Base-by-base conservation (phyloP, 2,888 invertebrate species). In the Drosophila maculinotata region DNA sequence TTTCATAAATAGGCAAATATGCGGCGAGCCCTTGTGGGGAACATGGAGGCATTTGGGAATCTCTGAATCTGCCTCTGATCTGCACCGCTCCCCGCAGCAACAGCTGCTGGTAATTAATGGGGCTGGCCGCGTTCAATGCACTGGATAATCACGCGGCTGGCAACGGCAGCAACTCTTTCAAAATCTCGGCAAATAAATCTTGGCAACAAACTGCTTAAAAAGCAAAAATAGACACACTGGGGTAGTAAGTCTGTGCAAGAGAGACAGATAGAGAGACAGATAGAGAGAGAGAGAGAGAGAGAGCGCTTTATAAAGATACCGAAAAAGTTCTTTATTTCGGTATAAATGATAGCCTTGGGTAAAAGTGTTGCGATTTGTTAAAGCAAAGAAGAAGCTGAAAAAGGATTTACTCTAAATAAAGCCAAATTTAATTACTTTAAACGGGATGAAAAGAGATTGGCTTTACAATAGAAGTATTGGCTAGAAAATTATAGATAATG, bases 31-130 rank as follows among this genome's bases (percentile, higher is more conserved):
- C 20, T 20, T 30, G 20, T 2, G 39, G 2, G 20, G 2, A 20
- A 20, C 5, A 9, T 17, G 20, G 36, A 31, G 28, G 15, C 35
- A 17, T 45, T 52, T 25, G 54, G 51, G 51, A 49, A 31, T 65
- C 58, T 45, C 31, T 23, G 26, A 36, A n/a, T n/a, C n/a, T n/a
- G n/a, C n/a, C n/a, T 30, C 53, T 10, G 45, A 36, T 6, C 39
- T 5, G 2, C 8, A 38, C 20, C 39, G 1, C 23, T 14, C 48
- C 38, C 33, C 45, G 63, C 45, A 47, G 47, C 65, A 68, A 79
- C 88, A 87, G 85, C 88, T 87, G 87, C 79, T 74, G 69, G 73
- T 88, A 88, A 87, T 88, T 87, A 88, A 87, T 87, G 87, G 73
- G 87, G 73, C 62, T 67, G 75, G 70, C 66, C 77, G 75, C 87